phyloP scores from a whole-genome alignment of 2,113 vertebrate genomes.

The Argyrosomus japonicus region DNA sequence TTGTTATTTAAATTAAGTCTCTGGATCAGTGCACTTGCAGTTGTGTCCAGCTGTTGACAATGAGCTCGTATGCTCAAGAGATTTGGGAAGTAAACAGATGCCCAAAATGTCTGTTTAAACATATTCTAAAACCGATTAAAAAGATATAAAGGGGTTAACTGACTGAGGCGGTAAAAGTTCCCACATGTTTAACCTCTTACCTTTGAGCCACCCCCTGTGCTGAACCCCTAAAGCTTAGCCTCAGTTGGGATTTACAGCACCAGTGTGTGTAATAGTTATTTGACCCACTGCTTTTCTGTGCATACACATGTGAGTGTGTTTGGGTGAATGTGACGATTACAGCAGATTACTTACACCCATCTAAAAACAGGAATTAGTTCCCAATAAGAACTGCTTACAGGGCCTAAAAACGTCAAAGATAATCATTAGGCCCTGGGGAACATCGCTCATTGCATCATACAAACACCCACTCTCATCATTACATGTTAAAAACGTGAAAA shows the following conservation, averaged over 20 bases:
- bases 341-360: conserved; percentile 82
- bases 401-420: conserved; percentile 77
- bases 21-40: conserved; percentile 54
- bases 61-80: conserved; percentile 64
- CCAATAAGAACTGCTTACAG: conserved; percentile 80
- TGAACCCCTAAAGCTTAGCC: conserved; percentile 60
- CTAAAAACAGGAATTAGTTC: conserved; percentile 81
- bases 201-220: conserved; percentile 45
- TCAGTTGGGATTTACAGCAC: conserved; percentile 71
- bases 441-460: conserved; percentile 63
- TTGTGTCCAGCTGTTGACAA: conserved; percentile 74
- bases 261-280: conserved; percentile 69
- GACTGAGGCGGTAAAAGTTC: conserved; percentile 60
- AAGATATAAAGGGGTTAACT: conserved; percentile 71
- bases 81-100: conserved; percentile 71
- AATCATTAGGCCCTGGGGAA: conserved; percentile 69
- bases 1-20: conserved; percentile 44
- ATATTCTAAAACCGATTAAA: conserved; percentile 74
- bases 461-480: conserved; percentile 53
- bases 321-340: conserved; percentile 74
- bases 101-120: conserved; percentile 71
- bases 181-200: conserved; percentile 71
- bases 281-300: conserved; percentile 60
- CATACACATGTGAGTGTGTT: conserved; percentile 67
- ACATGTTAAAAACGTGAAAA: conserved; percentile 62